These are phyloP conservation scores for Sialis lutaria DNA, from an alignment of 2,888 invertebrate species.

Conservation along the genomic window DNA sequence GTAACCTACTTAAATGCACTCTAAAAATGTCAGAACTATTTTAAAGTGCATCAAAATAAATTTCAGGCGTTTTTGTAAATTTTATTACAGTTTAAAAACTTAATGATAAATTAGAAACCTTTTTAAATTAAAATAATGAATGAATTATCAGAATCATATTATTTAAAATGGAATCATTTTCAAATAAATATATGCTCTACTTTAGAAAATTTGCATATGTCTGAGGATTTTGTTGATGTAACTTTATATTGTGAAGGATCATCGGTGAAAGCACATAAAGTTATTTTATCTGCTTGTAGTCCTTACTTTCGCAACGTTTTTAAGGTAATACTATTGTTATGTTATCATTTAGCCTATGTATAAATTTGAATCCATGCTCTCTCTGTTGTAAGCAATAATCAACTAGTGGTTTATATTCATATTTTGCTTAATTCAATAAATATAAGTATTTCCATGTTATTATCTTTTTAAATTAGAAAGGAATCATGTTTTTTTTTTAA, in stretches of 20 bases:
- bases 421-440: no score
- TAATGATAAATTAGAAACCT: neutral
- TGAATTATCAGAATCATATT: conserved; percentile 16
- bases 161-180: conserved; percentile 60
- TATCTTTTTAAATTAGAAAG: no score
- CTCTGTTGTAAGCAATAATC: no score
- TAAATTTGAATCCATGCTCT: no score
- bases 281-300: conserved; percentile 57
- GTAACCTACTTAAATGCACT: neutral
- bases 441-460: no score
- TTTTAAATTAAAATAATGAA: conserved; percentile 1
- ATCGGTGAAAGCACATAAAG: conserved; percentile 56
- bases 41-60: neutral
- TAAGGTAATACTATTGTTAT: conserved; percentile 29
- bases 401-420: no score
- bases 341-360: no score
- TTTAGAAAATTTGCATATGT: conserved; percentile 47
- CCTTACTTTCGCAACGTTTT: conserved; percentile 58
- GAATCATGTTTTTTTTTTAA: no score
- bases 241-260: conserved; percentile 55
- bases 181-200: conserved; percentile 51
- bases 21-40: neutral
- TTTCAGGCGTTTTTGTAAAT: neutral
- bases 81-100: neutral
- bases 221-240: conserved; percentile 54